phyloP scores from a whole-genome alignment of 2,113 vertebrate species.

The Hucho hucho region DNA sequence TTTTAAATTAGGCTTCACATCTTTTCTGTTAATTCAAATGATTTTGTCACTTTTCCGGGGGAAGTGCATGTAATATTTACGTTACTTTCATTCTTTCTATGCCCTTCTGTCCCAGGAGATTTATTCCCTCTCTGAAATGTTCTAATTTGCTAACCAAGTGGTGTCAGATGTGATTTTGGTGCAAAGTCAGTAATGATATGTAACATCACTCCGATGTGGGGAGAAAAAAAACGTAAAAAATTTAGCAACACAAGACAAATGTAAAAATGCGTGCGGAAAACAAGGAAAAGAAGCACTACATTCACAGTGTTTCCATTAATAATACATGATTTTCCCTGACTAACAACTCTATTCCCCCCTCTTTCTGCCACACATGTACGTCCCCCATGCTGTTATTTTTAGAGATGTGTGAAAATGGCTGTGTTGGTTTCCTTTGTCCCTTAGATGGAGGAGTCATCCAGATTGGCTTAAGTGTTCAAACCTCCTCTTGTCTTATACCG shows the following conservation, averaged over 20 bases:
- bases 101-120: conserved; percentile 86
- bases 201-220: conserved; percentile 92
- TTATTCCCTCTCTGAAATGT: conserved; percentile 86
- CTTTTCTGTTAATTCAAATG: conserved; percentile 92
- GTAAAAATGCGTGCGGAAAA: conserved; percentile 89
- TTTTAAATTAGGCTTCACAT: conserved; percentile 74
- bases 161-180: conserved; percentile 97
- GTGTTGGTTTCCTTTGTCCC: conserved; percentile 25
- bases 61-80: conserved; percentile 93
- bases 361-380: conserved; percentile 21
- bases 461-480: conserved; percentile 44
- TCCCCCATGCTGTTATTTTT: conserved; percentile 33
- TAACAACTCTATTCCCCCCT: conserved; percentile 59
- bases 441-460: conserved; percentile 36
- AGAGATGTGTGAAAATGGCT: conserved; percentile 36
- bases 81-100: conserved; percentile 79
- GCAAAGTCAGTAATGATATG: conserved; percentile 95
- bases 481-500: conserved; percentile 37
- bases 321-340: conserved; percentile 84
- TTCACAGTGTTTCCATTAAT: conserved; percentile 90
- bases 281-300: conserved; percentile 86
- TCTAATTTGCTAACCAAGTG: conserved; percentile 89
- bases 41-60: conserved; percentile 90
- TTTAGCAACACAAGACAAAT: conserved; percentile 93
- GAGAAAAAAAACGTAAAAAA: conserved; percentile 92